Evolutionary conservation across 2,888 invertebrate genomes (phyloP).

Genomic region (Stenodera caucasica): DNA sequence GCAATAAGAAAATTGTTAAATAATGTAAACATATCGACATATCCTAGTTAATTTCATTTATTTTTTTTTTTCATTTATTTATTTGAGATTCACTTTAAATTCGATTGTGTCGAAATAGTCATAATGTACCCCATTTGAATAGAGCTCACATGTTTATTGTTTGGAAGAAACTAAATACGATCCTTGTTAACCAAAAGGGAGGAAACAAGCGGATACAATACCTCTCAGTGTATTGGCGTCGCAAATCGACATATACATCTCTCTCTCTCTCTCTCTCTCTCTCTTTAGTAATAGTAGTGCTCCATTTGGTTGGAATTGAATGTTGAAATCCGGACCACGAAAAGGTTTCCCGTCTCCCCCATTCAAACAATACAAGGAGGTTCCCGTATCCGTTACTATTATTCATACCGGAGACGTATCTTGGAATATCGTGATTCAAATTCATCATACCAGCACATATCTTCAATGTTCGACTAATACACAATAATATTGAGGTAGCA

Average conservation of each 20-base stretch:
- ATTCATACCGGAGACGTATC: not conserved
- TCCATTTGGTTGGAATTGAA: conserved; percentile 21
- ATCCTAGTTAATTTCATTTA: not conserved
- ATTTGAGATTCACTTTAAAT: too few species aligned
- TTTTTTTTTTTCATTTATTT: too few species aligned
- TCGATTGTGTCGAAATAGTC: not conserved
- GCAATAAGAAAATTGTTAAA: conserved; percentile 25
- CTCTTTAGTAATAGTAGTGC: conserved; percentile 16
- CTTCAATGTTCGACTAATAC: not conserved
- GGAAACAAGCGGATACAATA: conserved; percentile 20
- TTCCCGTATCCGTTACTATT: not conserved
- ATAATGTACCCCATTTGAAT: not conserved
- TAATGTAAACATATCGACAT: conserved; percentile 18
- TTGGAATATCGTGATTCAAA: conserved; percentile 11
- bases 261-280: too few species aligned
- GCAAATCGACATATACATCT: conserved; percentile 26
- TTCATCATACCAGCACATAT: conserved; percentile 9
- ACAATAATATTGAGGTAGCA: not conserved
- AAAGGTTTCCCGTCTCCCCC: conserved; percentile 18
- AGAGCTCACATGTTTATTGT: conserved; percentile 14
- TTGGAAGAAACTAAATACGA: conserved; percentile 21
- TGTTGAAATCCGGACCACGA: conserved; percentile 22
- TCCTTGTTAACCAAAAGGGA: conserved; percentile 14
- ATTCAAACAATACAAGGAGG: not conserved
- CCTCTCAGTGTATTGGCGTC: conserved; percentile 20